Percentiles rank a stretch among this genome's conserved stretches.
phyloP scores from a whole-genome alignment of 2,113 vertebrate species.

The Camelus bactrianus region DNA sequence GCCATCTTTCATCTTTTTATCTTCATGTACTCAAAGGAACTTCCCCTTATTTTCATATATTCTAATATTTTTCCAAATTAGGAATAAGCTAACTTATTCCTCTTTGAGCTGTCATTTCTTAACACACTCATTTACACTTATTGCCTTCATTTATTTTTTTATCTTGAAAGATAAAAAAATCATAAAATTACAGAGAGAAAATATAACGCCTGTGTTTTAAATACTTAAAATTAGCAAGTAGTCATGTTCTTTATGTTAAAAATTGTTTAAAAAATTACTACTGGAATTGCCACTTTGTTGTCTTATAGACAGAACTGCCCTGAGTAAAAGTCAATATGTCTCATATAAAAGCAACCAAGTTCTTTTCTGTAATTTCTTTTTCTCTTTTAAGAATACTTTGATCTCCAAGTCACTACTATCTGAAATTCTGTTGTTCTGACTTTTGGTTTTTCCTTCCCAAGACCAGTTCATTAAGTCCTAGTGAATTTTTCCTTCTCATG shows the following conservation, averaged over 20 bases:
- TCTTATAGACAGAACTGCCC: slow-evolving; percentile 13
- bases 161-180: background rate
- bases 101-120: slow-evolving; percentile 16
- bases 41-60: background rate
- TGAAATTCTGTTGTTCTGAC: background rate
- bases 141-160: background rate
- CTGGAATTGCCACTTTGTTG: background rate
- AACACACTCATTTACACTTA: background rate
- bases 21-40: background rate
- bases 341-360: background rate
- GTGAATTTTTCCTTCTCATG: background rate
- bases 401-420: background rate
- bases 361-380: slow-evolving; percentile 8
- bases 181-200: background rate
- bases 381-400: slow-evolving; percentile 1
- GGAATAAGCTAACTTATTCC: background rate
- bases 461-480: background rate
- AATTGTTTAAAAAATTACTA: background rate
- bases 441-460: background rate
- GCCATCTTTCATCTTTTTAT: background rate
- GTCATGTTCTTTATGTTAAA: background rate
- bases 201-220: background rate
- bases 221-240: background rate
- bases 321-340: background rate
- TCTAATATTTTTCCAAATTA: background rate